Base-by-base conservation (phyloP, 2,888 invertebrate genomes). In the Himalopsyche anomala region DNA sequence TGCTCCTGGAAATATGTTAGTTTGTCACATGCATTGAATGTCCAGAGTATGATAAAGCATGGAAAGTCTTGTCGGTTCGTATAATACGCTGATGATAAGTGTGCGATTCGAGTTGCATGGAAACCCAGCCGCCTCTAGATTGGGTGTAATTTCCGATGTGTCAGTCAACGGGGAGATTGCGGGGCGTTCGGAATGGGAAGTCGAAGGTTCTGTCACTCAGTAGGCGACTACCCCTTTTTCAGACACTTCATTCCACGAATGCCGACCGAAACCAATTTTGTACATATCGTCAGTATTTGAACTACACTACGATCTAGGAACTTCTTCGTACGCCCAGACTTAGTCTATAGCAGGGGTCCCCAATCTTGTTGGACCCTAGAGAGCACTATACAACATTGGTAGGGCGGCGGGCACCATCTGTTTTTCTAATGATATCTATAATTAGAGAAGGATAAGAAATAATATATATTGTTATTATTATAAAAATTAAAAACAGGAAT, bases 61-160 rank as follows among this genome's bases (percentile, higher is more conserved):
- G 62, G 4, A 19, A 62, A 19, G 62, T 62, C 62, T 62, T 62
- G 62, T 62, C 62, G 2, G 5, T 28, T 62, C 19, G 8, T 11
- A 19, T 19, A 62, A 62, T 56, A n/a, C 5, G 19, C n/a, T 9
- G 56, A 56, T n/a, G 56, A 56, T 56, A 56, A 19, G 8, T 62
- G 62, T 62, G 11, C 62, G 62, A 62, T 62, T n/a, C 62, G 62
- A 62, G 28, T 6, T 62, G 62, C 62, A 62, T 62, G 9, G 62
- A 62, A 62, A 62, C 9, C 62, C 19, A 19, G 62, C 8, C 62
- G 62, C 62, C 62, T 19, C 62, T 62, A 45, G 84, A 84, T 85
- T 85, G 62, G 69, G 62, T 36, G 84, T 84, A 87, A 87, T 87
- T 87, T 87, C 87, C 87, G 79, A 87, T 86, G 86, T 87, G 87